A percentile compares a stretch with the other conserved stretches of the same genome.
These are phyloP conservation scores for Thalpophila matura DNA, from an alignment of 2,888 invertebrate species.

Conservation along the genomic window DNA sequence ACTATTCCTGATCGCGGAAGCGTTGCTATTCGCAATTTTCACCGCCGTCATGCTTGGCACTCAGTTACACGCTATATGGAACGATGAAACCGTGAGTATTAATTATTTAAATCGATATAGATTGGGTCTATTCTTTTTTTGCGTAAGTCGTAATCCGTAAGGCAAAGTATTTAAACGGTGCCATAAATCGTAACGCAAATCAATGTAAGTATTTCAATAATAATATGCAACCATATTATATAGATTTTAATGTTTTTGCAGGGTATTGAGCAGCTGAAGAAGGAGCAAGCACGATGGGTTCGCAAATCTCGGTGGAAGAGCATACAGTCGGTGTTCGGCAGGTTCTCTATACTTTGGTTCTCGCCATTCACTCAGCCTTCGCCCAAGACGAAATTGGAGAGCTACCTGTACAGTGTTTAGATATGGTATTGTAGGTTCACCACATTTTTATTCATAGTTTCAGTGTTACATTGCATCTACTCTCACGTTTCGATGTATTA, in stretches of 20 bases:
- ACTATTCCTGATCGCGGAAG: conserved; percentile 97
- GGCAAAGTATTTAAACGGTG: background rate
- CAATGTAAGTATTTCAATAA: too few species aligned
- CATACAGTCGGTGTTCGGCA: conserved; percentile 98
- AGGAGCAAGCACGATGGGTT: conserved; percentile 98
- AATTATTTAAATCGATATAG: conserved; percentile 66
- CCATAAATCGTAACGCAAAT: background rate
- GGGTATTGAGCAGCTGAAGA: conserved; percentile 99
- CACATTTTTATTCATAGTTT: conserved; percentile 31
- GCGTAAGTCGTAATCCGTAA: background rate
- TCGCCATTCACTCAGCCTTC: conserved; percentile 97
- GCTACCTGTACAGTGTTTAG: conserved; percentile 96
- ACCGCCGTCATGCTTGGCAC: conserved; percentile 99
- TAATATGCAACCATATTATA: background rate
- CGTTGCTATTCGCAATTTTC: conserved; percentile 98
- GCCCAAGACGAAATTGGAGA: conserved; percentile 94
- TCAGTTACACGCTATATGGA: conserved; percentile 99
- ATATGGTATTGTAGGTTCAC: conserved; percentile 28
- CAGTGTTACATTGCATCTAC: conserved; percentile 44
- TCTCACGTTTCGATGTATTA: conserved; percentile 59
- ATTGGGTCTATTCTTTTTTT: conserved; percentile 56
- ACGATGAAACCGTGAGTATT: conserved; percentile 97
- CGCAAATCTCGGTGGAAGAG: conserved; percentile 98
- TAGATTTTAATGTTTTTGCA: conserved; percentile 73
- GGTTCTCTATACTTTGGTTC: conserved; percentile 98